Base-by-base conservation (phyloP, 1,140 invertebrate genomes). In the Delia radicum region DNA sequence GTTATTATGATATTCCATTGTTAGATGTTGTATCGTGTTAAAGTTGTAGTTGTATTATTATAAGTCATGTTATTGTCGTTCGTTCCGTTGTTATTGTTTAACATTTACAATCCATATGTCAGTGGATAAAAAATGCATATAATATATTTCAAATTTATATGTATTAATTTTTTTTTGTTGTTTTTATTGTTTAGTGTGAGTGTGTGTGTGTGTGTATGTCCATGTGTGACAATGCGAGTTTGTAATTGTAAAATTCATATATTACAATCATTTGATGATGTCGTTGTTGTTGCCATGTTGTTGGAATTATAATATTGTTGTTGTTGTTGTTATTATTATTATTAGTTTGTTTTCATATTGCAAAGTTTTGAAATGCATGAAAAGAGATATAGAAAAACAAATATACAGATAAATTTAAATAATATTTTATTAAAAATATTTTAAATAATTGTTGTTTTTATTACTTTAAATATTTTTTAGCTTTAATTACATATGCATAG, bases 91-190 rank as follows among this genome's bases (percentile, higher is more conserved):
- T 27, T 55, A n/a, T 73, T 73, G 65, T 69, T 69, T 21, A 37
- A 37, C 65, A 69, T 69, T 69, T 73, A 46, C 28, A 55, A 61
- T 73, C 48, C 72, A 61, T 48, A n/a, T 73, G 72, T 73, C 48
- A 61, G 48, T 73, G 37, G 13, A 46, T 46, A 55, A 33, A 48
- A 42, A 65, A 24, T n/a, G 12, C 7, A 42, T 42, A 13, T 74
- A 24, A 69, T 33, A 18, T 33, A 33, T 69, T 69, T 69, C 65
- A 33, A 69, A 55, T 55, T 55, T 55, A 55, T 55, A 37, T 37
- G 33, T 37, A 37, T 10, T 37, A 37, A 13, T 37, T 10, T 37
- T n/a, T n/a, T n/a, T n/a, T n/a, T n/a, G n/a, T n/a, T 37, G 13
- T 7, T 13, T 10, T 37, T 37, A 37, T 7, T 33, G 31, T 33